phyloP scores from a whole-genome alignment of 2,113 vertebrate genomes.

The Pseudopodoces humilis region DNA sequence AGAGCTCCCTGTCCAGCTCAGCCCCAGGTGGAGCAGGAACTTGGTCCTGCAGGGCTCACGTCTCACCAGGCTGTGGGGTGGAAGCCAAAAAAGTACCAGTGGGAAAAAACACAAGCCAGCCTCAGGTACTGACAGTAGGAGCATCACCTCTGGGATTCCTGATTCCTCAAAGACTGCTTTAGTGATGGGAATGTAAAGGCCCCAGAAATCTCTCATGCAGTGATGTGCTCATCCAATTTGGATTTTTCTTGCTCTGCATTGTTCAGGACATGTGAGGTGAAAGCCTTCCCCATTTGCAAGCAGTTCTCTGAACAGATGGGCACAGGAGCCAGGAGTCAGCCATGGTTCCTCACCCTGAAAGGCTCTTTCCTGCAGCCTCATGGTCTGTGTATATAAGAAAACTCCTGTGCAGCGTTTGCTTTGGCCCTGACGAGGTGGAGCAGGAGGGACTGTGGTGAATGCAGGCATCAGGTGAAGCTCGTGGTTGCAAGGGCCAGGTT shows the following conservation, averaged over 20 bases:
- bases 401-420: background rate
- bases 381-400: background rate
- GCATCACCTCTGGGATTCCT: background rate
- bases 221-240: fast-evolving
- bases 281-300: background rate
- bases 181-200: background rate
- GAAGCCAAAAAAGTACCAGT: background rate
- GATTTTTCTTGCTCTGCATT: background rate
- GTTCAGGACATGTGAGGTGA: background rate
- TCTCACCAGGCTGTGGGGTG: background rate
- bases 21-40: background rate
- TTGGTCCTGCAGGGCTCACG: background rate
- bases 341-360: background rate
- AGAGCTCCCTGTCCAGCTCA: background rate
- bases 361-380: background rate
- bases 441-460: background rate
- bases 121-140: background rate
- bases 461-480: background rate
- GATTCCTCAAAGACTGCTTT: background rate
- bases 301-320: background rate
- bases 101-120: background rate
- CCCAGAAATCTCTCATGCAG: background rate
- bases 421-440: background rate
- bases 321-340: background rate
- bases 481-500: fast-evolving